A percentile compares a stretch with the other conserved stretches of the same genome.
Evolutionary conservation across 2,888 invertebrate genomes (phyloP).

Genomic region (Torymus texanus): DNA sequence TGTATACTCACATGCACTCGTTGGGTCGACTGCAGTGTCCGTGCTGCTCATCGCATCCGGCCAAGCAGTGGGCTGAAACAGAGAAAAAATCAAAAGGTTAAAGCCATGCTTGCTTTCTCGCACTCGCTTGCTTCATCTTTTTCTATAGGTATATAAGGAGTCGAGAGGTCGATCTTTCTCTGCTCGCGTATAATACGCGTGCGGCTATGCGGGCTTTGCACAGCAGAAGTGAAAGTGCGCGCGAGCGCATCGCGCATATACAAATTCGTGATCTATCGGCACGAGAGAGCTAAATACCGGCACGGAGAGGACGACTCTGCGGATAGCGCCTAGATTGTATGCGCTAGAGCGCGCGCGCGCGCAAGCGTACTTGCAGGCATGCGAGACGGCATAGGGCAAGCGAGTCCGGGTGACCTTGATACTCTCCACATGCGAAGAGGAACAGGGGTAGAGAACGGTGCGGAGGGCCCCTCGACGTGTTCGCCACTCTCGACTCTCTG

Average conservation of each 20-base stretch:
- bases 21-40: constrained; percentile 94
- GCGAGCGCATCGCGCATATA: constrained; percentile 20
- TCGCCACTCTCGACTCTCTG: constrained; percentile 16
- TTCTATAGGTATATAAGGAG: background rate
- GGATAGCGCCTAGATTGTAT: background rate
- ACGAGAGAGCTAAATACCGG: no score
- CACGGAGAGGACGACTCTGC: no score
- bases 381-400: constrained; percentile 36
- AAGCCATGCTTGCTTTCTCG: constrained; percentile 51
- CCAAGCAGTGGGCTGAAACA: constrained; percentile 92
- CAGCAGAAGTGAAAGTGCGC: constrained; percentile 40
- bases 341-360: background rate
- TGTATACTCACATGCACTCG: constrained; percentile 94
- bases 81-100: constrained; percentile 73
- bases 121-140: background rate
- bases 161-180: constrained; percentile 68
- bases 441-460: constrained; percentile 46
- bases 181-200: constrained; percentile 11
- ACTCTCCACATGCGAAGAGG: constrained; percentile 37
- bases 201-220: background rate
- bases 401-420: constrained; percentile 56
- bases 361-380: background rate
- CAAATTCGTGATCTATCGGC: background rate
- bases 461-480: constrained; percentile 41
- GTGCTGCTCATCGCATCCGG: constrained; percentile 93